Conservation (phyloP, 1,140 invertebrate species). For the Penaeus vannamei region DNA sequence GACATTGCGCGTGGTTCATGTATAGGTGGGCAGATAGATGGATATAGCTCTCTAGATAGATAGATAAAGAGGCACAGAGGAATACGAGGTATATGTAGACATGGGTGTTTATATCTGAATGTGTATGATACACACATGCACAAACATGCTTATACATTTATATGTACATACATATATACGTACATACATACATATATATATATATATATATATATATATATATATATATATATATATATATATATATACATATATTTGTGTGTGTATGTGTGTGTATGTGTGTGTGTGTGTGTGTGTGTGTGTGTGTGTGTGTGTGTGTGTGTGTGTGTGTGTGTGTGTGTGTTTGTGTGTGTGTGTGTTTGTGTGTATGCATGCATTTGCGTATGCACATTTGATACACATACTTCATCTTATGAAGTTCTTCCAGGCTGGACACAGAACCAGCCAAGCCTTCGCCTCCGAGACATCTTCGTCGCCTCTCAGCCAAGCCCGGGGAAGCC, state of each 20-base stretch:
- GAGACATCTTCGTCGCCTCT: no score
- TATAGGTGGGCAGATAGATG: no score
- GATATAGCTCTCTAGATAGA: no score
- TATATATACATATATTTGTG: not conserved
- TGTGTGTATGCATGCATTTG: not conserved
- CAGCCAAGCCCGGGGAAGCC: no score
- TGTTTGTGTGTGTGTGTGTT: not conserved
- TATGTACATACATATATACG: conserved; percentile 10
- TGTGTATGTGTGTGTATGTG: conserved; percentile 38
- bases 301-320: not conserved
- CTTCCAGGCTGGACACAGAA: no score
- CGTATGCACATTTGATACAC: no score
- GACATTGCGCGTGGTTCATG: no score
- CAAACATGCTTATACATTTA: conserved; percentile 34
- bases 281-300: conserved; percentile 31
- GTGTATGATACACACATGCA: conserved; percentile 36
- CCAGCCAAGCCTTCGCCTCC: no score
- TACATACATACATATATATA: conserved; percentile 13
- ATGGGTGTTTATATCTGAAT: conserved; percentile 36
- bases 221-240: not conserved
- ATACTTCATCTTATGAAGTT: no score
- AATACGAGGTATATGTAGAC: not conserved
- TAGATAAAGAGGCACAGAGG: no score
- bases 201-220: conserved; percentile 36
- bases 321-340: not conserved